These are phyloP conservation scores for Sesia apiformis DNA, from an alignment of 2,888 invertebrate genomes.

Conservation along the genomic window DNA sequence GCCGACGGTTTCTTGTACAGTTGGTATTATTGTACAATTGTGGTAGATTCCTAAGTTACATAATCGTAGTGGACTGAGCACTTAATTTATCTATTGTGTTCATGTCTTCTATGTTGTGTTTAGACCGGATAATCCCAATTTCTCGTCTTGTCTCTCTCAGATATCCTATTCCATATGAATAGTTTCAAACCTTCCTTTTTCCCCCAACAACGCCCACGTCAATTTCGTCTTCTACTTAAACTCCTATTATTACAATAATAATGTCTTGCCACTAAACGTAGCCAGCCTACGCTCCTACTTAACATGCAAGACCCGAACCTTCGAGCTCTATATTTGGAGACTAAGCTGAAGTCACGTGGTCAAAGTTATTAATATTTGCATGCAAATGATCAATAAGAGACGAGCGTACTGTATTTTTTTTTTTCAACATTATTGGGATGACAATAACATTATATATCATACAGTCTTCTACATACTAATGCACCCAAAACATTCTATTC, in stretches of 20 bases:
- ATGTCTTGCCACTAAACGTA: slow-evolving; percentile 1
- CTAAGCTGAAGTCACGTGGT: slow-evolving; percentile 18
- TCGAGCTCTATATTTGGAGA: slow-evolving; percentile 31
- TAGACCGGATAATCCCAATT: background rate
- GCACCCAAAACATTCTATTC: no score
- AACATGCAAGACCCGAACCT: slow-evolving; percentile 42
- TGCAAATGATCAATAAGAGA: slow-evolving; percentile 16
- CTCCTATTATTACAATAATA: background rate
- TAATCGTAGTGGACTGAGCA: no score
- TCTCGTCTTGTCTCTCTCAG: background rate
- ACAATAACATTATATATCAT: no score
- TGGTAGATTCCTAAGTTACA: no score
- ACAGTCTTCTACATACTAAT: no score
- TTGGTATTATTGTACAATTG: no score
- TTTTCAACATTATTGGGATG: no score
- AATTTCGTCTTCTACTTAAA: background rate
- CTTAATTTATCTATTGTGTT: no score
- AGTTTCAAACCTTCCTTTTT: background rate
- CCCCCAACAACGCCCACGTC: background rate
- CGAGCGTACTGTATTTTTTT: no score
- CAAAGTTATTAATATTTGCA: slow-evolving; percentile 27
- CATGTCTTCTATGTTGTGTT: background rate
- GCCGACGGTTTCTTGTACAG: no score
- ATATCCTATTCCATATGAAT: background rate
- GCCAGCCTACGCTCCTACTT: slow-evolving; percentile 40